A percentile compares a stretch with the other conserved stretches of the same genome.
phyloP scores from a whole-genome alignment of 2,888 invertebrate species.

The Nebria brevicollis region DNA sequence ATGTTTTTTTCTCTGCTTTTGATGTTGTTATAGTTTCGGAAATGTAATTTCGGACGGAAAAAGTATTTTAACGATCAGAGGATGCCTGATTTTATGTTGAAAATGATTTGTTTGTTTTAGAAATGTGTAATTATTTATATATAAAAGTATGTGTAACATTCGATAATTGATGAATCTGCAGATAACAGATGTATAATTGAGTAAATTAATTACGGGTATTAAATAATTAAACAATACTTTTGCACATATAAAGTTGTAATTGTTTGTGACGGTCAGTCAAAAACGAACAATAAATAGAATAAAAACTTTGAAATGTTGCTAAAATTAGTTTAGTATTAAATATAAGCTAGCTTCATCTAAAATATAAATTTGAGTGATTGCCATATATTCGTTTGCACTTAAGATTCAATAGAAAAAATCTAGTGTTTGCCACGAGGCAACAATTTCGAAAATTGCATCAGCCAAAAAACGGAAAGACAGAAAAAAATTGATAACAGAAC shows the following conservation, averaged over 20 bases:
- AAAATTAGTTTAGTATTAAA: too few relatives aligned
- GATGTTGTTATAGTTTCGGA: not conserved
- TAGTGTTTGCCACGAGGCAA: conserved; percentile 24
- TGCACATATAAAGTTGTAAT: not conserved
- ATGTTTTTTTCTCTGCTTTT: not conserved
- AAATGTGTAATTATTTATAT: too few relatives aligned
- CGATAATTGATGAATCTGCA: not conserved
- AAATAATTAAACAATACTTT: not conserved
- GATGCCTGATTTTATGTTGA: too few relatives aligned
- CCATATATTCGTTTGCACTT: not conserved
- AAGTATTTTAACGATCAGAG: too few relatives aligned
- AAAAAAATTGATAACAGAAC: conserved; percentile 30
- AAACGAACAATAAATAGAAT: not conserved
- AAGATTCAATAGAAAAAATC: conserved; percentile 18
- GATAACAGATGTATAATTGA: not conserved
- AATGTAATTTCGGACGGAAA: not conserved
- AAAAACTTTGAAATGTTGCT: too few relatives aligned
- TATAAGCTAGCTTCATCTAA: not conserved
- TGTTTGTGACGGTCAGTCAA: not conserved
- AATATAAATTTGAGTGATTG: not conserved
- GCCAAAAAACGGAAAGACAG: conserved; percentile 19
- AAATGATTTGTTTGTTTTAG: too few relatives aligned
- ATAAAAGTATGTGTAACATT: not conserved
- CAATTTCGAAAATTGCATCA: conserved; percentile 36
- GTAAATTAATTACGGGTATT: not conserved